Conservation (phyloP, 2,113 vertebrate species). For the Malurus alboscapulatus region DNA sequence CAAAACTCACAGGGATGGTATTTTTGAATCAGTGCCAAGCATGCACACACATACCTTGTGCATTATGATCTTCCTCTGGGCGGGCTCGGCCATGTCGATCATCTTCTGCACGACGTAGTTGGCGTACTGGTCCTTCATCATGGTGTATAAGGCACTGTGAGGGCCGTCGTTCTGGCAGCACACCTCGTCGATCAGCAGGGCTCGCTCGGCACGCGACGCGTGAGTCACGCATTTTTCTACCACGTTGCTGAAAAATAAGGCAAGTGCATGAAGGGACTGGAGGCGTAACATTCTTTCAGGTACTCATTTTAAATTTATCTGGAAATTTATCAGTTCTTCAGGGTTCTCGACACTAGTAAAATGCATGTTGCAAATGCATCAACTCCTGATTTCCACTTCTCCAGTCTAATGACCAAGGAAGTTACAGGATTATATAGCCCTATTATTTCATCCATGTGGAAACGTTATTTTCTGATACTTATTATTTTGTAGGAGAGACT, state of each 20-base stretch:
- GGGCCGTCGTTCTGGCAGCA: conserved; percentile 98
- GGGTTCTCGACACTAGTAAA: not conserved
- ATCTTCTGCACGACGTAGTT: conserved; percentile 99
- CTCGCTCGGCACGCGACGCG: conserved; percentile 93
- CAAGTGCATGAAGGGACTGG: not conserved
- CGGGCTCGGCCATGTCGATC: conserved; percentile 98
- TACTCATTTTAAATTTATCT: not conserved
- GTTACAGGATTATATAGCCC: not conserved
- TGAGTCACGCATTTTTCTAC: conserved; percentile 98
- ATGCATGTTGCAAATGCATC: rapidly evolving
- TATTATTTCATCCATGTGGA: not conserved
- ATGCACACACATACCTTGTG: conserved; percentile 79
- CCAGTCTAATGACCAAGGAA: not conserved
- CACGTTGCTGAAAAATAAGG: conserved; percentile 83
- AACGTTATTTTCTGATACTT: not conserved
- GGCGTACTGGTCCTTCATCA: conserved; percentile 99
- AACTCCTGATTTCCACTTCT: not conserved
- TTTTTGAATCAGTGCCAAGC: not conserved
- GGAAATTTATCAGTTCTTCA: not conserved
- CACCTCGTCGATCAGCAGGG: conserved; percentile 94
- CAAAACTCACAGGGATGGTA: rapidly evolving
- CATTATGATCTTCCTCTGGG: conserved; percentile 97
- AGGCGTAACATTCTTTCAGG: not conserved
- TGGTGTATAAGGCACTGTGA: conserved; percentile 98
- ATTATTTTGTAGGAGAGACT: not conserved